These are phyloP conservation scores for human (Homo sapiens) DNA, from an alignment of 2,113 vertebrate genomes.

Conservation along the genomic window DNA sequence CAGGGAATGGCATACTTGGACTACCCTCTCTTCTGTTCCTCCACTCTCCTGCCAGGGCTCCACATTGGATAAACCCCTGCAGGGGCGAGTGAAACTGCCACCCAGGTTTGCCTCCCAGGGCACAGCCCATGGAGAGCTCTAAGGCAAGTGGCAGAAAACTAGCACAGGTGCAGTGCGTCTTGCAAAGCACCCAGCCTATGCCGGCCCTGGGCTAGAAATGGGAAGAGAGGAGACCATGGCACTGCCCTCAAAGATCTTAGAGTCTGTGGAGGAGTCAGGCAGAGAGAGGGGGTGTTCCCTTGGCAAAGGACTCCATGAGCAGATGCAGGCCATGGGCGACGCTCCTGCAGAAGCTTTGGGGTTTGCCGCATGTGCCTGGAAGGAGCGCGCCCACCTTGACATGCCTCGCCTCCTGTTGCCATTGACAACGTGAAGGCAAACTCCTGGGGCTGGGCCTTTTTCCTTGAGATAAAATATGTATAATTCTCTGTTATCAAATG, in stretches of 20 bases:
- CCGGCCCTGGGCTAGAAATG: neutral
- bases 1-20: neutral
- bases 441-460: neutral
- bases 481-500: neutral
- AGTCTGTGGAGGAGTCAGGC: neutral
- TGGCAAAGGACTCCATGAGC: neutral
- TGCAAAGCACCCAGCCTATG: rapidly evolving
- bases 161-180: rapidly evolving
- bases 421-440: neutral
- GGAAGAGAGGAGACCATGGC: neutral
- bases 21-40: neutral
- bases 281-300: rapidly evolving
- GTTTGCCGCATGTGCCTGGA: rapidly evolving
- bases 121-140: too few species aligned
- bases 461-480: neutral
- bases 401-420: too few species aligned
- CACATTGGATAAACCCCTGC: too few species aligned
- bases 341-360: neutral
- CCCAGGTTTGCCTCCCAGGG: rapidly evolving
- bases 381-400: rapidly evolving
- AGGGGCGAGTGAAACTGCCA: neutral
- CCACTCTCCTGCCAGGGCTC: neutral
- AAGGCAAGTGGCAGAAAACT: too few species aligned
- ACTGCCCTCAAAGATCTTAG: neutral
- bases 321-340: rapidly evolving